These are phyloP conservation scores for Cosmia pyralina DNA, from an alignment of 2,888 invertebrate species.

Conservation along the genomic window DNA sequence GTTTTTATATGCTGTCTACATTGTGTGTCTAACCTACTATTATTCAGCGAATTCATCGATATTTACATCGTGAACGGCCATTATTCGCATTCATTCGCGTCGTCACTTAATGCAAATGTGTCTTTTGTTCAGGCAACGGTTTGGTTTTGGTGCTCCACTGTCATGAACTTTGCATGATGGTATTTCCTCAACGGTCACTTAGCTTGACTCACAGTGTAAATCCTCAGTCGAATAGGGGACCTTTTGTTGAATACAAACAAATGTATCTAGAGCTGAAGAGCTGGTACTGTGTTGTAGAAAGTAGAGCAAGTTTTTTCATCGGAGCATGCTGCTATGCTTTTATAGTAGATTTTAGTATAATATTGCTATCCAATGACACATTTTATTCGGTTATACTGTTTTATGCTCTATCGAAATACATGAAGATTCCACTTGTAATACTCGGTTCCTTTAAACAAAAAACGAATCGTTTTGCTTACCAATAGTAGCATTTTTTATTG, in stretches of 20 bases:
- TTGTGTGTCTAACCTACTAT: slow-evolving; percentile 33
- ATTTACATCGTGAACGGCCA: slow-evolving; percentile 46
- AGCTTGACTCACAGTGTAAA: slow-evolving; percentile 61
- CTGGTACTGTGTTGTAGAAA: slow-evolving; percentile 18
- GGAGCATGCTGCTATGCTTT: slow-evolving; percentile 10
- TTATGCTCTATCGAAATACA: background rate
- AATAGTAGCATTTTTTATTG: too few relatives aligned
- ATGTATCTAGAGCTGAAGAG: slow-evolving; percentile 3
- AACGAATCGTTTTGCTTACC: too few relatives aligned
- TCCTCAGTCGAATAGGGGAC: slow-evolving; percentile 22
- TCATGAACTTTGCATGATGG: slow-evolving; percentile 68
- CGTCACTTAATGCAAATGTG: slow-evolving; percentile 71
- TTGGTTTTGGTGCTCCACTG: slow-evolving; percentile 60
- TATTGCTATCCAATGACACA: background rate
- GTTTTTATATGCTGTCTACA: slow-evolving; percentile 10
- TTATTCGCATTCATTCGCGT: slow-evolving; percentile 64
- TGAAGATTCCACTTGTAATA: background rate
- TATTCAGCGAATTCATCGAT: slow-evolving; percentile 38
- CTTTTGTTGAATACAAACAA: slow-evolving; percentile 23
- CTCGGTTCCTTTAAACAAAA: too few relatives aligned
- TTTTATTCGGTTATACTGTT: slow-evolving; percentile 7
- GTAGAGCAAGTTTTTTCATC: slow-evolving; percentile 9
- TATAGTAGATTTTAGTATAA: background rate
- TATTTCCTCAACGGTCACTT: slow-evolving; percentile 70
- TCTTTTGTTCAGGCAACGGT: slow-evolving; percentile 71